phyloP scores from a whole-genome alignment of 2,797 vertebrate species.

The Sebastes taczanowskii region DNA sequence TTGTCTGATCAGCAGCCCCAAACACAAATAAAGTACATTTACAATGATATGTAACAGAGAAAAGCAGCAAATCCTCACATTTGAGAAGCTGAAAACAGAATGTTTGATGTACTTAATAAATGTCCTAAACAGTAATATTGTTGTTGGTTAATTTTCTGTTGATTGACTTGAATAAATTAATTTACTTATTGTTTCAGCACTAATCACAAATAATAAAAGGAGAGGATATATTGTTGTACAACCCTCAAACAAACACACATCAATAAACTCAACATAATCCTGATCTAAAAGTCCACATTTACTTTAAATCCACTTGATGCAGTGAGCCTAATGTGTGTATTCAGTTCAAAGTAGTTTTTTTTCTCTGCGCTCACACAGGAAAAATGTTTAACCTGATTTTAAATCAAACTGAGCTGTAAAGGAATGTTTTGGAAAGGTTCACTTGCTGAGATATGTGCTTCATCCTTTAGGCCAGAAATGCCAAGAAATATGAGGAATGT shows the following conservation, averaged over 20 bases:
- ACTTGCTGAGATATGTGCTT: conserved; percentile 22
- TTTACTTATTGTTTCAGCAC: too few species aligned
- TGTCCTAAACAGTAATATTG: neutral
- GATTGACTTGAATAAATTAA: too few species aligned
- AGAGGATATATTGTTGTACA: neutral
- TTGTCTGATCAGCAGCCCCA: neutral
- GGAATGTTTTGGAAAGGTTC: neutral
- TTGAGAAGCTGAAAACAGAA: neutral
- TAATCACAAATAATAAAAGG: neutral
- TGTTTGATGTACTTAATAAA: neutral
- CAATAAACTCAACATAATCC: neutral
- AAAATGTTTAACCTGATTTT: neutral
- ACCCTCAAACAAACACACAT: neutral
- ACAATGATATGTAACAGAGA: neutral
- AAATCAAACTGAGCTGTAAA: conserved; percentile 2
- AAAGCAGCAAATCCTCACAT: neutral
- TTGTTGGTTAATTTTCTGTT: neutral
- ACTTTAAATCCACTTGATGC: neutral
- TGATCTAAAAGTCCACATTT: neutral
- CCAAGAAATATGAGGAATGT: conserved; percentile 44
- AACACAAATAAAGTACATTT: neutral
- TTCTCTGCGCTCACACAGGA: neutral
- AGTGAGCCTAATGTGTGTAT: neutral
- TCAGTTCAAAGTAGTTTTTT: neutral
- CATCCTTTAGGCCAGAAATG: conserved; percentile 35